Conservation (phyloP, 2,888 invertebrate species). For the Sarcophaga caerulescens region DNA sequence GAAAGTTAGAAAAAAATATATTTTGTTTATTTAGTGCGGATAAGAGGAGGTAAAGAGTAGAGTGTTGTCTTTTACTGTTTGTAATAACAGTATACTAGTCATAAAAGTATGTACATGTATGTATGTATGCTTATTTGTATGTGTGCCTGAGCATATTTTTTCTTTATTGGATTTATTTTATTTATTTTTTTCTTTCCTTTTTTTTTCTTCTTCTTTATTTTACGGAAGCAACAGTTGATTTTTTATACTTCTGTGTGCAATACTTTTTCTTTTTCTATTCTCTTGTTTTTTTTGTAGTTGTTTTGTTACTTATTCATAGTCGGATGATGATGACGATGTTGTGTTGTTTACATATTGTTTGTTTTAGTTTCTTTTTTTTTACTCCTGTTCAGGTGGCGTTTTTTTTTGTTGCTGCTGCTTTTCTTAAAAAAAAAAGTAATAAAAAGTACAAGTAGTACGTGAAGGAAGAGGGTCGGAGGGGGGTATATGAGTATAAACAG, state of each 20-base stretch:
- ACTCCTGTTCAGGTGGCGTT: neutral
- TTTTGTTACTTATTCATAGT: slow-evolving; percentile 25
- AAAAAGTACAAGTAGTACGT: neutral
- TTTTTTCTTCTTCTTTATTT: slow-evolving; percentile 19
- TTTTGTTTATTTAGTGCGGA: too few relatives aligned
- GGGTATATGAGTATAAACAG: neutral
- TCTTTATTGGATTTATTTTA: slow-evolving; percentile 43
- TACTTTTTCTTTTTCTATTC: neutral
- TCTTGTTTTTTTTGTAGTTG: neutral
- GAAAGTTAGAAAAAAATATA: too few relatives aligned
- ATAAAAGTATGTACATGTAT: neutral
- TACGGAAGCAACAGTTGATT: slow-evolving; percentile 57
- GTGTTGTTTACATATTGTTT: slow-evolving; percentile 25
- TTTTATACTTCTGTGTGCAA: slow-evolving; percentile 10
- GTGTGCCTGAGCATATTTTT: slow-evolving; percentile 1
- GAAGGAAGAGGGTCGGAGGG: too few relatives aligned
- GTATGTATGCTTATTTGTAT: neutral
- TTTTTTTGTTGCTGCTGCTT: slow-evolving; percentile 1
- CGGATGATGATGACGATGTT: slow-evolving; percentile 20
- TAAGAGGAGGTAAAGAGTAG: too few relatives aligned
- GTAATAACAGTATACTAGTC: too few relatives aligned
- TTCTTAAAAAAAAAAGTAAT: neutral
- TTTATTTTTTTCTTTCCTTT: slow-evolving; percentile 47
- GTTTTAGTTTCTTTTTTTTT: slow-evolving; percentile 19
- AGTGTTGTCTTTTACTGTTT: too few relatives aligned